A percentile compares a stretch with the other conserved stretches of the same genome.
Evolutionary conservation across 92 coral and sea anemone species (phyloP).

Genomic region (Porites divaricata): DNA sequence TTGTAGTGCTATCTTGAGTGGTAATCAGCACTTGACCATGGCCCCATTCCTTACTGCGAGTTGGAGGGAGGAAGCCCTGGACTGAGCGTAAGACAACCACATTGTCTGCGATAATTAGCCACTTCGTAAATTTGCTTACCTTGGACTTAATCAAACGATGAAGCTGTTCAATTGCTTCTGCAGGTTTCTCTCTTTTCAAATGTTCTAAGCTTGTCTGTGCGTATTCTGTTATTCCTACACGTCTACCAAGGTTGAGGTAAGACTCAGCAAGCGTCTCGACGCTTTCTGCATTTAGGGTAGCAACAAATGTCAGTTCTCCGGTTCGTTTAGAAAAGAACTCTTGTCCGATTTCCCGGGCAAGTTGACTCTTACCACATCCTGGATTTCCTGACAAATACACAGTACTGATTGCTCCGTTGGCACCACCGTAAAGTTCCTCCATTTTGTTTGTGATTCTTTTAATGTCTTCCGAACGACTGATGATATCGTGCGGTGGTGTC

Average conservation of each 20-base stretch:
- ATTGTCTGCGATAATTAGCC: constrained; percentile 54
- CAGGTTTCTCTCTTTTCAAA: neutral
- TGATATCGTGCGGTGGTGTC: constrained; percentile 22
- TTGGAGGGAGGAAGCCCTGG: constrained; percentile 28
- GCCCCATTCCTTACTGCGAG: constrained; percentile 13
- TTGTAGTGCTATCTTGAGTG: constrained; percentile 39
- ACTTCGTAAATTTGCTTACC: neutral
- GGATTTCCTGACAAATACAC: constrained; percentile 54
- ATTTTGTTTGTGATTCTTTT: constrained; percentile 3
- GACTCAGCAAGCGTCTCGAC: constrained; percentile 30
- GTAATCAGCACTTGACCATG: constrained; percentile 40
- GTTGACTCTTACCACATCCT: constrained; percentile 53
- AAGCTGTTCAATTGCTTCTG: neutral
- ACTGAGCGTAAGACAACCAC: constrained; percentile 5
- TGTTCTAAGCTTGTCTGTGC: neutral
- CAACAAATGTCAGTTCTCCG: constrained; percentile 13
- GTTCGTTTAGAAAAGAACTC: constrained; percentile 1
- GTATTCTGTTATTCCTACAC: constrained; percentile 11
- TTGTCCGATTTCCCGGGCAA: constrained; percentile 53
- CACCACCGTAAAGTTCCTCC: constrained; percentile 3
- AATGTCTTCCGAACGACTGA: constrained; percentile 10
- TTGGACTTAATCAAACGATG: neutral
- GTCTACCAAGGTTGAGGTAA: constrained; percentile 2
- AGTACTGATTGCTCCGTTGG: constrained; percentile 20
- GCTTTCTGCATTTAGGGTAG: constrained; percentile 38